Conservation (phyloP, 2,113 vertebrate species). For the Antechinus flavipes region DNA sequence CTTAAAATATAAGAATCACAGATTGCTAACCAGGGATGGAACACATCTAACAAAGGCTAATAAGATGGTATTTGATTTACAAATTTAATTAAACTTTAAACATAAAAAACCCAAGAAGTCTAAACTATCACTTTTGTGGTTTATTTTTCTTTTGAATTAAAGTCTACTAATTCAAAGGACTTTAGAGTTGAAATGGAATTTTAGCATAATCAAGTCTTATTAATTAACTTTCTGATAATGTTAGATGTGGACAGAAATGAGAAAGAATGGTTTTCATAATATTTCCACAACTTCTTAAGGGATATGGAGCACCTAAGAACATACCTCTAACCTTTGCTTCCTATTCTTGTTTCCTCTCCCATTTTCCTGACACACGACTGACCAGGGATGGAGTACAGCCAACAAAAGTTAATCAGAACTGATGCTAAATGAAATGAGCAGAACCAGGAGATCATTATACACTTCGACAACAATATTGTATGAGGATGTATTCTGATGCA, state of each 20-base stretch:
- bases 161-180: not conserved
- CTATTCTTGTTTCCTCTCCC: not conserved
- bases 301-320: not conserved
- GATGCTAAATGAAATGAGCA: too few species aligned
- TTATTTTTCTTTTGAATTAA: not conserved
- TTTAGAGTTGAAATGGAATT: not conserved
- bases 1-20: not conserved
- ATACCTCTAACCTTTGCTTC: not conserved
- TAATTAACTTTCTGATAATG: not conserved
- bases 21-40: not conserved
- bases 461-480: too few species aligned
- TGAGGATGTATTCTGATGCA: too few species aligned
- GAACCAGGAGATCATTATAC: too few species aligned
- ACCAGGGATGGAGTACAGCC: too few species aligned
- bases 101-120: not conserved
- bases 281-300: not conserved
- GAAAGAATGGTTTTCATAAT: not conserved
- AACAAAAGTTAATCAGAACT: too few species aligned
- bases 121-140: not conserved
- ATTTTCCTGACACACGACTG: not conserved
- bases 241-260: not conserved
- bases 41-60: not conserved
- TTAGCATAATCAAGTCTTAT: not conserved
- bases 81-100: too few species aligned
- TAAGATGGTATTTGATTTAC: not conserved